phyloP scores from a whole-genome alignment of 2,888 invertebrate genomes.

The Troglohyphantes excavatus region DNA sequence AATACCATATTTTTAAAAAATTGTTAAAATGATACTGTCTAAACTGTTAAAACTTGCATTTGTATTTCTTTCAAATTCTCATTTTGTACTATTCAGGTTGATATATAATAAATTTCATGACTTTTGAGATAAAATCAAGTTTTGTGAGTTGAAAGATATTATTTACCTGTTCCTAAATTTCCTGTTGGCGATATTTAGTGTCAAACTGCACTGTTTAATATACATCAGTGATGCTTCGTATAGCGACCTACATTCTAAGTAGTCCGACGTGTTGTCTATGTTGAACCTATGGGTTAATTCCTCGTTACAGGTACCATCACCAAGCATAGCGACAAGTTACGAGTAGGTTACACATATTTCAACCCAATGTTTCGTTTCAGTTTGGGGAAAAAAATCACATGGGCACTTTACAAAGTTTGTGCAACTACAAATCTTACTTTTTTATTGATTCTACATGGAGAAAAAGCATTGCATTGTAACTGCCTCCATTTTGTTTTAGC shows the following conservation, averaged over 20 bases:
- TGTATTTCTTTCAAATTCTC: not conserved
- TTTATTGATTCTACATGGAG: too few species aligned
- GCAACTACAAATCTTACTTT: too few species aligned
- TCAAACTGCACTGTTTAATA: not conserved
- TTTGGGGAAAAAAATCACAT: too few species aligned
- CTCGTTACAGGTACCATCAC: too few species aligned
- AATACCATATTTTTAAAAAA: too few species aligned
- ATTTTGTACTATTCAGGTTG: conserved; percentile 1
- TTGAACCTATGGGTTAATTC: conserved; percentile 12
- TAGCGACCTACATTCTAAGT: conserved; percentile 57
- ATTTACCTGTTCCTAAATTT: not conserved
- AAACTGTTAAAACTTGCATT: not conserved
- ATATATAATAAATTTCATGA: not conserved
- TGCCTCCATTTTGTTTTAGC: too few species aligned
- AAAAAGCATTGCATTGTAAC: too few species aligned
- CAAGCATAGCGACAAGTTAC: too few species aligned
- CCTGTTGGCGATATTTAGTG: not conserved
- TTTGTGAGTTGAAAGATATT: not conserved
- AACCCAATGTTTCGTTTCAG: too few species aligned
- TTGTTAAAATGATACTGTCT: not conserved
- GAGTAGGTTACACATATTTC: too few species aligned
- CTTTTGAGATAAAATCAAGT: not conserved
- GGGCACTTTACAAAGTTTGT: too few species aligned
- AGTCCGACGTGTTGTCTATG: conserved; percentile 61
- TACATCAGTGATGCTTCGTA: conserved; percentile 4